These are phyloP conservation scores for Clepsis dumicolana DNA, from an alignment of 2,888 invertebrate species.

Conservation along the genomic window DNA sequence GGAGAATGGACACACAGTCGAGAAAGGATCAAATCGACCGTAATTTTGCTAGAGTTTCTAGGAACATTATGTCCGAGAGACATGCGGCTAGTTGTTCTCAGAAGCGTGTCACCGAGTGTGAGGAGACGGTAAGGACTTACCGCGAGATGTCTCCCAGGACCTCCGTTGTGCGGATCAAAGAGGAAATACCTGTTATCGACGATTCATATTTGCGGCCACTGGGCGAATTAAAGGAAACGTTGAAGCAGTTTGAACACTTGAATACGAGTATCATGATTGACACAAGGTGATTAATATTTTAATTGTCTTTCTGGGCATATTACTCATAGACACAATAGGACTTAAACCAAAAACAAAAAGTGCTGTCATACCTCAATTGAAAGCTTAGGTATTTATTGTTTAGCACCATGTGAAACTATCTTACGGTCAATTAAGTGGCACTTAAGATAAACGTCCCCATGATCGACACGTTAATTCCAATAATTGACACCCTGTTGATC, in stretches of 20 bases:
- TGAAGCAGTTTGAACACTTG: slow-evolving; percentile 88
- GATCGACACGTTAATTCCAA: too few relatives aligned
- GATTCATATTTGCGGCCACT: slow-evolving; percentile 87
- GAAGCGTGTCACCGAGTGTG: slow-evolving; percentile 20
- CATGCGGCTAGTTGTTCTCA: slow-evolving; percentile 59
- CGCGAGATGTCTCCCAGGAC: slow-evolving; percentile 68
- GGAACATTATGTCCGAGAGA: slow-evolving; percentile 59
- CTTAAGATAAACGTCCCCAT: too few relatives aligned
- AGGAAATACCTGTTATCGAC: slow-evolving; percentile 77
- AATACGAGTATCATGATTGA: slow-evolving; percentile 87
- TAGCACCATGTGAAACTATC: too few relatives aligned
- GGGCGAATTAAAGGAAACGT: slow-evolving; percentile 86
- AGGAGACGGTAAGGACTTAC: slow-evolving; percentile 64
- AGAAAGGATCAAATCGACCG: slow-evolving; percentile 59
- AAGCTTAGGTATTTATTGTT: too few relatives aligned
- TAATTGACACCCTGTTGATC: too few relatives aligned
- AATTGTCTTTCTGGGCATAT: background rate
- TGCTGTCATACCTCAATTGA: too few relatives aligned
- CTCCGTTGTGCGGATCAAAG: slow-evolving; percentile 69
- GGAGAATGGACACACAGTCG: slow-evolving; percentile 62
- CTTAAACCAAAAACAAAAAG: too few relatives aligned
- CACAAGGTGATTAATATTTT: slow-evolving; percentile 86
- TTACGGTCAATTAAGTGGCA: too few relatives aligned
- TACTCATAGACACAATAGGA: too few relatives aligned
- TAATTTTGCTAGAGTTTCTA: slow-evolving; percentile 57